phyloP scores from a whole-genome alignment of 2,113 vertebrate genomes.

The Pelecanus crispus region DNA sequence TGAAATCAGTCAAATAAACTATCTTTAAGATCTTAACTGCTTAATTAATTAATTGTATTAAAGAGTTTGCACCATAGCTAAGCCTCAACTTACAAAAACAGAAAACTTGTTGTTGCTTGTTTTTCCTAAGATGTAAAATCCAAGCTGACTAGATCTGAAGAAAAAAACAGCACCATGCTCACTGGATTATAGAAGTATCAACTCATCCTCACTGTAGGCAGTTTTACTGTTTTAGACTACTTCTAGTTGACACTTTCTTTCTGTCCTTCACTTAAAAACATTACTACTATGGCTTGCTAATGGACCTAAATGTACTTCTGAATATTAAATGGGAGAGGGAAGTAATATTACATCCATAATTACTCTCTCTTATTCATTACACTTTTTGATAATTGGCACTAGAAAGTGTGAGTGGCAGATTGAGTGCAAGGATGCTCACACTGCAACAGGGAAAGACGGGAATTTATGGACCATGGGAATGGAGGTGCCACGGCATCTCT shows the following conservation, averaged over 20 bases:
- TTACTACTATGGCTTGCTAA: neutral
- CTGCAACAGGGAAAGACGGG: neutral
- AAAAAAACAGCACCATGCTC: neutral
- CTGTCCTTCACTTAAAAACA: neutral
- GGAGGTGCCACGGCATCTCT: neutral
- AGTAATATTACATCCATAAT: neutral
- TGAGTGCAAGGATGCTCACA: neutral
- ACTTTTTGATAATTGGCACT: neutral
- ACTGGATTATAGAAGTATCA: neutral
- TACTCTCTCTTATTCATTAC: neutral
- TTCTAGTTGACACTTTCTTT: neutral
- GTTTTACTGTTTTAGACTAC: neutral
- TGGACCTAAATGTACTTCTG: neutral
- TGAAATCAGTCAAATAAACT: neutral
- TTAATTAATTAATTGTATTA: neutral
- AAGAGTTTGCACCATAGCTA: neutral
- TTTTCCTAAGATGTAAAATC: neutral
- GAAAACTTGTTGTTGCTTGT: neutral
- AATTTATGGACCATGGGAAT: neutral
- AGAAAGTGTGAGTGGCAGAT: neutral
- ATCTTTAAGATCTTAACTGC: neutral
- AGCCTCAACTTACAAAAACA: neutral
- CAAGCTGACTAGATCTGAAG: neutral
- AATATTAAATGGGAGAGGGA: neutral
- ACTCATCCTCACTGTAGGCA: neutral